These are phyloP conservation scores for human (Homo sapiens) DNA, from an alignment of 2,113 vertebrate genomes.

Conservation along the genomic window GRCh38 chr1:247838501-247839000, in stretches of 20 bases:
- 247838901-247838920: not conserved
- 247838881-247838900: no score
- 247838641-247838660: not conserved
- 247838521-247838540: not conserved
- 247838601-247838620: not conserved
- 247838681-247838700: not conserved
- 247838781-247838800: not conserved
- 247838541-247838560: not conserved
- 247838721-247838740: not conserved
- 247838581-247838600: not conserved
- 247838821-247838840: not conserved
- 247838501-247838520: not conserved
- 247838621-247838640: not conserved
- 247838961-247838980: not conserved
- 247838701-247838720: not conserved
- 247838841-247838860: not conserved
- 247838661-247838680: not conserved
- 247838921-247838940: no score
- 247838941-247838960: not conserved
- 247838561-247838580: not conserved
- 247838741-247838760: not conserved
- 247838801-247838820: fast-evolving
- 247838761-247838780: not conserved
- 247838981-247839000: not conserved
- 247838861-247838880: not conserved